Percentiles rank a stretch among this genome's conserved stretches.
Evolutionary conservation across 2,888 invertebrate genomes (phyloP).

Genomic region (Anoplius nigerrimus): DNA sequence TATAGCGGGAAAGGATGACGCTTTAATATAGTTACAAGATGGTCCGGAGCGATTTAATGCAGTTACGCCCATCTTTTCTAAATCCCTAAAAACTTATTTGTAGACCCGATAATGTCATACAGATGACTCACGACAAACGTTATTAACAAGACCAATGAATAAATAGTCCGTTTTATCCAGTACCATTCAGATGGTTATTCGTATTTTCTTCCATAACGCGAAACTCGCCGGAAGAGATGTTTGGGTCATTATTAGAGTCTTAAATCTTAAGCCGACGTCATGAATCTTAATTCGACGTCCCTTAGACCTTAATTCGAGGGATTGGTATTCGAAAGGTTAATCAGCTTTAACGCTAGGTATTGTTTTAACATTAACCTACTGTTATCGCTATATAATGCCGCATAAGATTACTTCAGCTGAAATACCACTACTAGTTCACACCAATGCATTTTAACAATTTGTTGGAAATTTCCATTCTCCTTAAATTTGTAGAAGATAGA

Average conservation of each 20-base stretch:
- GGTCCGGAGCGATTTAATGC: too few species aligned
- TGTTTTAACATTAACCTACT: constrained; percentile 40
- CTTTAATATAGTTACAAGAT: too few species aligned
- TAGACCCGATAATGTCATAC: neutral
- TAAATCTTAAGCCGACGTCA: constrained; percentile 3
- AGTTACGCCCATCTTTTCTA: neutral
- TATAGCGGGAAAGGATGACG: too few species aligned
- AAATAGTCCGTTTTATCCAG: constrained; percentile 60
- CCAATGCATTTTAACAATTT: too few species aligned
- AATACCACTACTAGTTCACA: neutral
- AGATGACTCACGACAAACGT: constrained; percentile 4
- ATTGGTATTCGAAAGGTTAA: constrained; percentile 20
- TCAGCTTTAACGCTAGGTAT: constrained; percentile 34
- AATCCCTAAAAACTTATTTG: neutral
- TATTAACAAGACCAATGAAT: constrained; percentile 22
- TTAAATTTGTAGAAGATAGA: too few species aligned
- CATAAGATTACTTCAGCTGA: constrained; percentile 38
- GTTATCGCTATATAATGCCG: constrained; percentile 57
- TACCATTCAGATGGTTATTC: constrained; percentile 40
- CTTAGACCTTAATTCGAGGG: constrained; percentile 24
- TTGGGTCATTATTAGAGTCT: constrained; percentile 14
- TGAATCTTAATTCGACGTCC: constrained; percentile 16
- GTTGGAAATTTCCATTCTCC: too few species aligned
- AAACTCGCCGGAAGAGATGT: constrained; percentile 18
- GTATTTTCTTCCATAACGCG: neutral